Base-by-base conservation (phyloP, 2,888 invertebrate genomes). In the Zelleria hepariella region DNA sequence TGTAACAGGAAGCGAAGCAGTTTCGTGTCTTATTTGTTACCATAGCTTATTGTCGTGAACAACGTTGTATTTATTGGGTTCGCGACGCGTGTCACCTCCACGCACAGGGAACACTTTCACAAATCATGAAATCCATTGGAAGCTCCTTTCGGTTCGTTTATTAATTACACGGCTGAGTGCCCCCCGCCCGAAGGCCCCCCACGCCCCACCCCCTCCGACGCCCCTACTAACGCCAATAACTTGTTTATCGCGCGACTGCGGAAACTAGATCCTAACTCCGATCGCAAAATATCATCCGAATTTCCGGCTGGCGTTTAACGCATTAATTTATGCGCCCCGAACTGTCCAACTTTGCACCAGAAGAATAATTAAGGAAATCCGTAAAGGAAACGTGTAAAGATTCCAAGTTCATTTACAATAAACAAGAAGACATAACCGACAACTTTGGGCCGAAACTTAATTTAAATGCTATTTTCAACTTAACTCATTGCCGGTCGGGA, bases 171-270 rank as follows among this genome's bases (percentile, higher is more conserved):
- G 78, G 74, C 68, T 74, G 77, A 79, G 72, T 73, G 73, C 66
- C 63, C 60, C 66, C 61, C 65, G 61, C 58, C 61, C 60, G 59
- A 63, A 60, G 62, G 18, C 60, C 24, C 32, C 48, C 57, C 58
- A 2, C n/a, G 1, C 26, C 57, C 63, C 58, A 64, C 66, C 66
- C 65, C 67, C 62, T 64, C 62, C 62, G 62, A 15, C 72, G 7
- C 47, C 63, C 59, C 32, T 70, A 70, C 77, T 77, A 78, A 74
- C 74, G 75, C 71, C 77, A 75, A 78, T 85, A 84, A 85, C 80
- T 82, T 80, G 81, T 80, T 84, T 85, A 85, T 82, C 82, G 74
- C 77, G 71, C 75, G 72, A 74, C 73, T 73, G 69, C 78, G 82
- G 81, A 82, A 84, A 82, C 82, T 80, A 83, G 76, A 81, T 80